A percentile compares a stretch with the other conserved stretches of the same genome.
Evolutionary conservation across 2,113 vertebrate species (phyloP).

Genomic region (Microcebus lehilahytsara): DNA sequence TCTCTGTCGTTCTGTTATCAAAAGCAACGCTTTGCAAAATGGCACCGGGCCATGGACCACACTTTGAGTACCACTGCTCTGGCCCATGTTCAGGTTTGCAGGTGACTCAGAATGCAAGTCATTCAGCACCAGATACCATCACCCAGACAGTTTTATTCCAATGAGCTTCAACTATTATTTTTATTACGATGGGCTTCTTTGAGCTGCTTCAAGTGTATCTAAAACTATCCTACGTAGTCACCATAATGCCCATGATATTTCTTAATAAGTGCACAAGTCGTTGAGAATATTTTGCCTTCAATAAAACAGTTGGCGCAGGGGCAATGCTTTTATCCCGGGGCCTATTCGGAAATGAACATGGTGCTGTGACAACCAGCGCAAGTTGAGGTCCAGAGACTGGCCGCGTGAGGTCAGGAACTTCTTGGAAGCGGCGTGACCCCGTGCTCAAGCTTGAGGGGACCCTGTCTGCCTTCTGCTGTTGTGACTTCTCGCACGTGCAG

Average conservation of each 20-base stretch:
- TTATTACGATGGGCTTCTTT: background rate
- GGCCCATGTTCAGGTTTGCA: background rate
- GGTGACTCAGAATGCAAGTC: background rate
- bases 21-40: background rate
- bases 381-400: background rate
- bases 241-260: rapidly evolving
- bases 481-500: background rate
- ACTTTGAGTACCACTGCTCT: background rate
- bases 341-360: background rate
- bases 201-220: background rate
- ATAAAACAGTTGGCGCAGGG: background rate
- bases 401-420: background rate
- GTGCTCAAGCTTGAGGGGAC: rapidly evolving
- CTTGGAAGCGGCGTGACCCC: background rate
- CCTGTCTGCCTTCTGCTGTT: background rate
- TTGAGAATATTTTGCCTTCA: background rate
- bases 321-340: no score
- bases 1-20: background rate
- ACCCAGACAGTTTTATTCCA: background rate
- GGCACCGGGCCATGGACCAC: background rate
- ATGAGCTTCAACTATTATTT: background rate
- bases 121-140: background rate
- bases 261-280: background rate
- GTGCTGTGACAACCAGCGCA: background rate
- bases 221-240: background rate